Percentiles rank a stretch among this genome's conserved stretches.
Evolutionary conservation across 1,140 invertebrate species (phyloP).

Genomic region (Aphelinus atriplicis): DNA sequence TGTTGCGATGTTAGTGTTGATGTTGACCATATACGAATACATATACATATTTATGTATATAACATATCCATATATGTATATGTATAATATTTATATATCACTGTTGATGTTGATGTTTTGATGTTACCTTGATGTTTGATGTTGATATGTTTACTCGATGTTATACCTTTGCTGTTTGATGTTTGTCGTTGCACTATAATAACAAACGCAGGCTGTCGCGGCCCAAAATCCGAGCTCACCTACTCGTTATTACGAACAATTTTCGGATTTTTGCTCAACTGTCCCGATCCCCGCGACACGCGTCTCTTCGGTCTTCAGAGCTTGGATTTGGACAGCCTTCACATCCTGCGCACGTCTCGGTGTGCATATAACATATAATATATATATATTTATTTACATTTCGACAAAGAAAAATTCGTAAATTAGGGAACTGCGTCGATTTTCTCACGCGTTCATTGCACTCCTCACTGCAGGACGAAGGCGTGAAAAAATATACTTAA

Average conservation of each 20-base stretch:
- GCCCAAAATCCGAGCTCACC: conserved; percentile 26
- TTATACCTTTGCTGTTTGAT: conserved; percentile 64
- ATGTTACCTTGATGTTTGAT: conserved; percentile 54
- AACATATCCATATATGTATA: conserved; percentile 39
- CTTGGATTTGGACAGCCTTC: conserved; percentile 31
- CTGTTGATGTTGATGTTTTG: conserved; percentile 54
- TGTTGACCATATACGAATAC: conserved; percentile 45
- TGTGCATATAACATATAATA: conserved; percentile 4
- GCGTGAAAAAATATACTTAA: not conserved
- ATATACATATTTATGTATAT: conserved; percentile 37
- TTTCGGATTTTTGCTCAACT: not conserved
- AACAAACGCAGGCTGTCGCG: conserved; percentile 32
- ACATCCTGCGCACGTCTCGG: conserved; percentile 13
- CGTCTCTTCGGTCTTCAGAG: not conserved
- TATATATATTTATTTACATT: not conserved
- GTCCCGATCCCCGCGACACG: not conserved
- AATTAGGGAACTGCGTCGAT: conserved; percentile 23
- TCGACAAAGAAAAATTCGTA: conserved; percentile 11
- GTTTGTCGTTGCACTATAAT: conserved; percentile 64
- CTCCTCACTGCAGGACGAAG: not conserved
- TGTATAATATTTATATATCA: conserved; percentile 43
- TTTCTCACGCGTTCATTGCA: conserved; percentile 18
- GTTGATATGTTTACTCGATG: conserved; percentile 66
- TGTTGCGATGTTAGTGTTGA: conserved; percentile 59
- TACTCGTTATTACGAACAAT: not conserved